Base-by-base conservation (phyloP, 1,140 invertebrate genomes). In the Meloidogyne chitwoodi region DNA sequence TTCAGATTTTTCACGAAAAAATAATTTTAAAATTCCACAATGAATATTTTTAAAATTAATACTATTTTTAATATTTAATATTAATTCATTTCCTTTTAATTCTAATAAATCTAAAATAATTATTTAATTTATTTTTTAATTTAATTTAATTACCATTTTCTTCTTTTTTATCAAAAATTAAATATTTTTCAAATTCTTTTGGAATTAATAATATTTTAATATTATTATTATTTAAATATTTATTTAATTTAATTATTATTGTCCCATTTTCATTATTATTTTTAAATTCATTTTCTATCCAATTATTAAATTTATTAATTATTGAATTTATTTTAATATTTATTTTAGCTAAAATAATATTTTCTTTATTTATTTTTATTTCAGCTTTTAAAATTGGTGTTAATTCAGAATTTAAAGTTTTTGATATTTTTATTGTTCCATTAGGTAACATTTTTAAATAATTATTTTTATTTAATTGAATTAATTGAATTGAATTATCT, bases 361-460 rank as follows among this genome's bases (percentile, higher is more conserved):
- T 56, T 56, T 56, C n/a, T n/a, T 56, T 56, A 56, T 56, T 56
- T 56, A 56, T n/a, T 56, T 22, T 56, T n/a, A 56, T 56, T 56
- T 56, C 48, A n/a, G 48, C 48, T 8, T 56, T 56, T 56, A 56
- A 56, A n/a, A 56, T 56, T 67, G 65, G 29, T 0, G 38, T 67
- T 26, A 19, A 22, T 41, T 41, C 65, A 67, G 22, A 16, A 67
- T 67, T 41, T 67, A 41, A 67, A 19, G 65, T 4, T 56, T 56
- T 19, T 6, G n/a, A n/a, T 8, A 73, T 64, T 41, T 64, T 44
- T 38, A 73, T 64, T 14, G 71, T 29, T 27, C 48, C 41, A 38
- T 73, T 73, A 14, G 71, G 56, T 22, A 73, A 63, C 71, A 73
- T 73, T 56, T 64, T 29, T 63, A 73, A 73, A 38, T 11, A 41